phyloP scores from a whole-genome alignment of 2,888 invertebrate species.

The Cerastoderma edule region DNA sequence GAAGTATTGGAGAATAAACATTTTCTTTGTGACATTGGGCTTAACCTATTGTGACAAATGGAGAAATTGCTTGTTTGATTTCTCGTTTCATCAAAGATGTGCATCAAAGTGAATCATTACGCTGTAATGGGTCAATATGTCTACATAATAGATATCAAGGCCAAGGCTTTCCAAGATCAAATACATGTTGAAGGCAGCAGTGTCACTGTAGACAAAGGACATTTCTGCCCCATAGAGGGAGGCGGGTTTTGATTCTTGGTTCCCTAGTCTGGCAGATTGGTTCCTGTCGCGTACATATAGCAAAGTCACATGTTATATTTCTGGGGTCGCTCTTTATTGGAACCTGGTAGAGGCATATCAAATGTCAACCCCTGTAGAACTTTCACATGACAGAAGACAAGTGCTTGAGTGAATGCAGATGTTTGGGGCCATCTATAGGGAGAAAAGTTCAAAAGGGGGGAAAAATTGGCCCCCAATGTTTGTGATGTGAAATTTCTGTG shows the following conservation, averaged over 20 bases:
- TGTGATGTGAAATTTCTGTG: no score
- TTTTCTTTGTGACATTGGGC: no score
- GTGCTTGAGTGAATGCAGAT: conserved; percentile 37
- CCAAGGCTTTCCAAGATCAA: no score
- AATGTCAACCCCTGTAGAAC: conserved; percentile 21
- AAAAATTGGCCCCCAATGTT: conserved; percentile 13
- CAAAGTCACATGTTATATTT: conserved; percentile 19
- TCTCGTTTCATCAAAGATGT: no score
- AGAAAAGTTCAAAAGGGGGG: conserved; percentile 17
- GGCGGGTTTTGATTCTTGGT: no score
- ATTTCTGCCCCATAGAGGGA: not conserved
- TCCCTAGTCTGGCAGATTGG: not conserved
- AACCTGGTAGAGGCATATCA: conserved; percentile 21
- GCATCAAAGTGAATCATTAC: no score
- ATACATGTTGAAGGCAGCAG: no score
- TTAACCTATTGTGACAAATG: no score
- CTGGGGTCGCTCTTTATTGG: conserved; percentile 4
- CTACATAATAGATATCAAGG: no score
- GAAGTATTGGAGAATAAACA: no score
- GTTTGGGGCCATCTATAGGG: conserved; percentile 16
- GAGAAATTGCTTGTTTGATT: no score
- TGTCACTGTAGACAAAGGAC: conserved; percentile 17
- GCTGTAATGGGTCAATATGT: no score
- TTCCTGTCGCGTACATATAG: conserved; percentile 15
- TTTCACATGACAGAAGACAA: conserved; percentile 39